These are phyloP conservation scores for Picus viridis DNA, from an alignment of 2,797 vertebrate genomes.

Conservation along the genomic window DNA sequence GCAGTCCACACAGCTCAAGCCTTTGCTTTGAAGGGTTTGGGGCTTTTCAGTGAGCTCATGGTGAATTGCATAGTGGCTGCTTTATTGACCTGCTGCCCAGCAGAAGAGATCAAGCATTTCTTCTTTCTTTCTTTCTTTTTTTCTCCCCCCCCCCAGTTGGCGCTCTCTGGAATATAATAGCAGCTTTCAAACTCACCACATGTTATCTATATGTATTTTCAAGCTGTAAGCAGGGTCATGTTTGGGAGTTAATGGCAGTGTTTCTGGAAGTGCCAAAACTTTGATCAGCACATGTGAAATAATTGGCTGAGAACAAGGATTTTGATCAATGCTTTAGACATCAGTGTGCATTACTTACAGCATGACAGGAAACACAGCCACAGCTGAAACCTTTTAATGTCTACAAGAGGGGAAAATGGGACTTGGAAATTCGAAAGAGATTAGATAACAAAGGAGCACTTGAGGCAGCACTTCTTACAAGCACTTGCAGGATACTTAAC, in stretches of 20 bases:
- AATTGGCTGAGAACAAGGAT: constrained; percentile 57
- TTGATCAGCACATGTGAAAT: constrained; percentile 67
- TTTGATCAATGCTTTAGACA: constrained; percentile 59
- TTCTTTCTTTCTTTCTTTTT: background rate
- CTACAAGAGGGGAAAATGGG: constrained; percentile 39
- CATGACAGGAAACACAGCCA: constrained; percentile 59
- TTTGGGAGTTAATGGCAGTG: constrained; percentile 73
- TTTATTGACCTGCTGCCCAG: constrained; percentile 54
- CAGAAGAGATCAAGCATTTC: constrained; percentile 52
- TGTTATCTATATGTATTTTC: constrained; percentile 68
- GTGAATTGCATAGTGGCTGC: constrained; percentile 54
- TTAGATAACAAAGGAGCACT: constrained; percentile 66
- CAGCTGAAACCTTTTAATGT: constrained; percentile 66
- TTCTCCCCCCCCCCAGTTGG: background rate
- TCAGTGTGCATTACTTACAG: constrained; percentile 50
- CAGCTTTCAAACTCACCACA: constrained; percentile 66
- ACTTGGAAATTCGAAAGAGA: constrained; percentile 57
- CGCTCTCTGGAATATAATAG: constrained; percentile 59
- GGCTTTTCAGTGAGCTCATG: constrained; percentile 34
- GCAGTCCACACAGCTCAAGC: background rate
- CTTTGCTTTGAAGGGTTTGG: constrained; percentile 48
- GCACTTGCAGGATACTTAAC: background rate
- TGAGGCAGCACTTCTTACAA: constrained; percentile 26
- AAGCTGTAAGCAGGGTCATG: constrained; percentile 50
- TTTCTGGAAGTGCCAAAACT: constrained; percentile 74